phyloP scores from a whole-genome alignment of 2,113 vertebrate genomes.

The Xenopus laevis region DNA sequence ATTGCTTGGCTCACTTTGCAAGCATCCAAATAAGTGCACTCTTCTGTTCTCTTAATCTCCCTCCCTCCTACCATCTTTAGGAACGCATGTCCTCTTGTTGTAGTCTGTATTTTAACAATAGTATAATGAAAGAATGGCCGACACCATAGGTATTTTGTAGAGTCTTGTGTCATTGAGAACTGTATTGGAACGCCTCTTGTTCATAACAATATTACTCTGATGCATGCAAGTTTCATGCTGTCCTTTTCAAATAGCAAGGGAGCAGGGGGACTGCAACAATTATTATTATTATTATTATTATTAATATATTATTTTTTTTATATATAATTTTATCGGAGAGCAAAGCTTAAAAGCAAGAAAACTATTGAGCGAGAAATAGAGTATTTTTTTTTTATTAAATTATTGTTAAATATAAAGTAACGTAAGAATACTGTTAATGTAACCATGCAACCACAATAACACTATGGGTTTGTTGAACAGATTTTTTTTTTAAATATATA shows the following conservation, averaged over 20 bases:
- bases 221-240: slow-evolving; percentile 63
- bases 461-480: slow-evolving; percentile 71
- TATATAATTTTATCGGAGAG: slow-evolving; percentile 57
- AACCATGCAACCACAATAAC: slow-evolving; percentile 66
- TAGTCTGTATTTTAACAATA: slow-evolving; percentile 71
- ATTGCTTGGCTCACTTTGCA: slow-evolving; percentile 68
- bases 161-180: slow-evolving; percentile 69
- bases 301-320: slow-evolving; percentile 42
- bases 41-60: slow-evolving; percentile 91
- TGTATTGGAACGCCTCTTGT: slow-evolving; percentile 67
- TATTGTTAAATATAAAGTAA: slow-evolving; percentile 70
- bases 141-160: slow-evolving; percentile 72
- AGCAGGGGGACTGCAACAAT: slow-evolving; percentile 57
- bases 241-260: slow-evolving; percentile 60
- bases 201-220: slow-evolving; percentile 59
- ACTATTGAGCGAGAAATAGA: slow-evolving; percentile 73
- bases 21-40: slow-evolving; percentile 90
- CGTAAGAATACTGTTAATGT: slow-evolving; percentile 73
- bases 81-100: slow-evolving; percentile 73
- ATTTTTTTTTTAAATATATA: slow-evolving; percentile 27
- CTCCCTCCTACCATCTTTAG: slow-evolving; percentile 56
- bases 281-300: slow-evolving; percentile 43
- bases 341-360: slow-evolving; percentile 60
- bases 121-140: slow-evolving; percentile 69
- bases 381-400: slow-evolving; percentile 81